Base-by-base conservation (phyloP, 2,888 invertebrate species). In the Microctonus brassicae region DNA sequence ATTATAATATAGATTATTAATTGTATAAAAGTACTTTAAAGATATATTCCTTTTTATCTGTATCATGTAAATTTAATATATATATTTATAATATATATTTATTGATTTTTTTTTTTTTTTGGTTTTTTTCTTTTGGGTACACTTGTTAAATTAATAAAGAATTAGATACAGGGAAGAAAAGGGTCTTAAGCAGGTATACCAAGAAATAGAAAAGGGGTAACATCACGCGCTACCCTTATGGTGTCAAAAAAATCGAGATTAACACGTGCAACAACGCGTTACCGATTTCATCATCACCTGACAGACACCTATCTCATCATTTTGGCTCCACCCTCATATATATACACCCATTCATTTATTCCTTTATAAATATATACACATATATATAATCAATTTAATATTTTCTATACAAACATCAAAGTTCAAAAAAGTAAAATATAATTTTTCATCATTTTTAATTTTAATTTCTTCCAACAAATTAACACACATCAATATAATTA, bases 201-300 rank as follows among this genome's bases (percentile, higher is more conserved):
- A 63, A 55, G 42, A 20, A 63, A 17, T 17, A 70, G 60, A n/a
- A 71, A 74, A 72, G 47, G 70, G 63, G 70, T 73, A 76, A 77
- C 77, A 81, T 78, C 76, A 79, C 82, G 80, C 79, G 80, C 79
- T 81, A 75, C 77, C 83, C 83, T 83, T 83, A 83, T 83, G 83
- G 82, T 82, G 82, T 81, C 75, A 80, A 80, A 77, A 73, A 24
- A 57, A 69, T 70, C 39, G 57, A 24, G 53, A 52, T 58, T 58
- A 62, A 66, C 58, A 68, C 57, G 60, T 39, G 42, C 52, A 52
- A 22, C 57, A 66, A 69, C 63, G 70, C 55, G 60, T 75, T 72
- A 69, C 73, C 39, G 69, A 70, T 76, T 70, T 72, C 60, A 62
- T 58, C 69, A 47, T 73, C 75, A 76, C 70, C 76, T 75, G 76